Conservation (phyloP, 2,797 vertebrate species). For the Pempheris klunzingeri region DNA sequence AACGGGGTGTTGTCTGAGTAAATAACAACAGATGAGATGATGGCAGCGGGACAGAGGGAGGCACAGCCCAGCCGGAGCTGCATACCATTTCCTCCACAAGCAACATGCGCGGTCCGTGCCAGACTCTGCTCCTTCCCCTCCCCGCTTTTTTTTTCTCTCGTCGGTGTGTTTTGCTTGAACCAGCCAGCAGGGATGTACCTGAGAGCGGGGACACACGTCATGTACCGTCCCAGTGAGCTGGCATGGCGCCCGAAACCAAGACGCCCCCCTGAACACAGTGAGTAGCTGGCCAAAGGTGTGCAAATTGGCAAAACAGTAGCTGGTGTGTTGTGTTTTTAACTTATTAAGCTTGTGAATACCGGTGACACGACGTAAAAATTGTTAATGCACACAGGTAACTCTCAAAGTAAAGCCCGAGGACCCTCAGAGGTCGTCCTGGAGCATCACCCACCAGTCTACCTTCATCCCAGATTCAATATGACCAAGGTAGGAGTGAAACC, state of each 20-base stretch:
- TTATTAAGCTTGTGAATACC: too few species aligned
- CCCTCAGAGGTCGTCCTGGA: neutral
- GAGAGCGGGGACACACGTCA: too few species aligned
- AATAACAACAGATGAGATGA: neutral
- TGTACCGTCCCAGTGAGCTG: too few species aligned
- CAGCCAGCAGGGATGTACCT: slow-evolving; percentile 20
- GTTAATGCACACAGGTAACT: neutral
- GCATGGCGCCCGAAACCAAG: neutral
- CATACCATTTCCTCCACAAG: slow-evolving; percentile 58
- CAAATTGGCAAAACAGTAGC: neutral
- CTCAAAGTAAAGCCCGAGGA: neutral
- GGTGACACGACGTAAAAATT: too few species aligned
- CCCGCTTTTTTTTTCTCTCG: neutral
- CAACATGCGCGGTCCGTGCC: slow-evolving; percentile 13
- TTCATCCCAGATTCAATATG: neutral
- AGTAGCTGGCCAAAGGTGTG: neutral
- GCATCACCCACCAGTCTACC: too few species aligned
- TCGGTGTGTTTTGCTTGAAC: neutral
- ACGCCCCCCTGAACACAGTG: neutral
- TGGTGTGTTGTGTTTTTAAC: too few species aligned
- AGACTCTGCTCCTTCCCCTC: slow-evolving; percentile 9
- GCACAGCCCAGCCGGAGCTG: slow-evolving; percentile 40
- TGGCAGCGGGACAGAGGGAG: slow-evolving; percentile 54
- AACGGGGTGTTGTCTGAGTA: neutral
- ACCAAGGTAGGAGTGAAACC: neutral